phyloP scores from a whole-genome alignment of 2,888 invertebrate species.

The Thymelicus acteon region DNA sequence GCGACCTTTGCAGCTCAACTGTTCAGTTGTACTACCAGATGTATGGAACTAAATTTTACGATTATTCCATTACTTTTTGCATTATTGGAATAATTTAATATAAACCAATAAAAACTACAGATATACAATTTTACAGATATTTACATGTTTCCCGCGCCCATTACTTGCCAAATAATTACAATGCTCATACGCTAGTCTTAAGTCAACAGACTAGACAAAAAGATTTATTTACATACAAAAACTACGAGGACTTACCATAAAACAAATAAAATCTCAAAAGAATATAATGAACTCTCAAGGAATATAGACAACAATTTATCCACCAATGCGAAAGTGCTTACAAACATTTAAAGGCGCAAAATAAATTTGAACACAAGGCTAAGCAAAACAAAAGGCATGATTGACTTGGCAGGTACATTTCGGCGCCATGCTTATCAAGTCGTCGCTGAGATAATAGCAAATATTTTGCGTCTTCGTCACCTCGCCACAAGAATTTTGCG shows the following conservation, averaged over 20 bases:
- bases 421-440: constrained; percentile 49
- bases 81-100: no score
- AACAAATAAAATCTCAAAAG: neutral
- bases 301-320: neutral
- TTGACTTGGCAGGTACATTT: constrained; percentile 37
- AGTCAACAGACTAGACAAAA: no score
- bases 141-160: no score
- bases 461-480: constrained; percentile 56
- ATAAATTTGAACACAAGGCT: constrained; percentile 27
- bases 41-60: no score
- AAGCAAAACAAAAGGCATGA: constrained; percentile 33
- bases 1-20: neutral
- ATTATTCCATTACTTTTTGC: no score
- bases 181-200: no score
- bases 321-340: constrained; percentile 21
- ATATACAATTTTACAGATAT: no score
- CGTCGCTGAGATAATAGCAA: constrained; percentile 45
- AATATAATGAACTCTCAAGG: neutral
- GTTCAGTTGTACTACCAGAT: no score
- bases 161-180: no score
- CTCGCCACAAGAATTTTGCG: constrained; percentile 42
- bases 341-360: constrained; percentile 32
- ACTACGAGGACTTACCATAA: neutral
- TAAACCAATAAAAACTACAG: no score
- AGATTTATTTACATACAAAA: no score